These are phyloP conservation scores for Dolichallabes microphthalmus DNA, from an alignment of 2,113 vertebrate genomes.

Conservation along the genomic window DNA sequence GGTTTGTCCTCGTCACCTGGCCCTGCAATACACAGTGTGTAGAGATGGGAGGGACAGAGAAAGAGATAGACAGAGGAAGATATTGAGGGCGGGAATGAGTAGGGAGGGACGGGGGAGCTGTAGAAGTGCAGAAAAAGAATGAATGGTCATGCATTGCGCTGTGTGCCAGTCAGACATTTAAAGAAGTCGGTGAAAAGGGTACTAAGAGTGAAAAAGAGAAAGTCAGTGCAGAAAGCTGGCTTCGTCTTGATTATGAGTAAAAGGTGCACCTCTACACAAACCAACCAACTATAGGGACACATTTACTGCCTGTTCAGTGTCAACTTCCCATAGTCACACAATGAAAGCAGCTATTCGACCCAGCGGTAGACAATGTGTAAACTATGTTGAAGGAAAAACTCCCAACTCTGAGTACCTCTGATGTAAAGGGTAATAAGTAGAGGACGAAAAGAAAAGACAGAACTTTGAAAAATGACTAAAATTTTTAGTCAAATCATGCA, in stretches of 20 bases:
- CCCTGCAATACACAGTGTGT: background rate
- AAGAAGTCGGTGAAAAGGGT: constrained; percentile 63
- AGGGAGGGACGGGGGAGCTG: constrained; percentile 27
- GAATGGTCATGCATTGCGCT: constrained; percentile 62
- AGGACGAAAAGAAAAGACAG: constrained; percentile 33
- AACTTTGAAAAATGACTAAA: constrained; percentile 38
- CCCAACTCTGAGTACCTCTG: constrained; percentile 60
- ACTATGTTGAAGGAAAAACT: constrained; percentile 71
- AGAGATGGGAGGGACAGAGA: constrained; percentile 42
- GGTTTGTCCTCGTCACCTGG: background rate
- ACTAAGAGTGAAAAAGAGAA: constrained; percentile 39
- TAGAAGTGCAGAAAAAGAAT: constrained; percentile 42
- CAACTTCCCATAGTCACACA: constrained; percentile 71
- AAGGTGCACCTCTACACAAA: constrained; percentile 74
- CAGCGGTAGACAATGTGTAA: constrained; percentile 64
- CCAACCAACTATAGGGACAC: constrained; percentile 67
- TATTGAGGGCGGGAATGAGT: background rate
- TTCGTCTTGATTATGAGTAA: constrained; percentile 57
- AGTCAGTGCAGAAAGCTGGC: constrained; percentile 50
- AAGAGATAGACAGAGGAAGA: constrained; percentile 42
- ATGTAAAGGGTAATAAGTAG: constrained; percentile 51
- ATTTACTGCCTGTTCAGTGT: constrained; percentile 72
- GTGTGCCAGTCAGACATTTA: constrained; percentile 68
- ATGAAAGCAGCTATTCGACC: constrained; percentile 70
- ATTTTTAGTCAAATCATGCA: constrained; percentile 44